These are phyloP conservation scores for Cosmia pyralina DNA, from an alignment of 2,888 invertebrate species.

Conservation along the genomic window DNA sequence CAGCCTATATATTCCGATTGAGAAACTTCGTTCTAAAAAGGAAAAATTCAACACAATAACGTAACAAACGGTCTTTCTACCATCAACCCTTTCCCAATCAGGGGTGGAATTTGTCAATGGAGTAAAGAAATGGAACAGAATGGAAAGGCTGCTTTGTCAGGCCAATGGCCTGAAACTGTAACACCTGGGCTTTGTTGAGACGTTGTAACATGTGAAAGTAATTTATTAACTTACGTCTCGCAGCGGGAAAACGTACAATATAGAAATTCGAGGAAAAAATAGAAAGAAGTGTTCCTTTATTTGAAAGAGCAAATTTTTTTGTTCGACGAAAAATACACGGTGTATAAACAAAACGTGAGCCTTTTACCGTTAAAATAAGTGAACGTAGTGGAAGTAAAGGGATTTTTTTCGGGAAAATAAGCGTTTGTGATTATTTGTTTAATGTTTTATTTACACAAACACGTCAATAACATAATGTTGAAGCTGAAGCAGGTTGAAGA, in stretches of 20 bases:
- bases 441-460: conserved; percentile 32
- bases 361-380: conserved; percentile 45
- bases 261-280: conserved; percentile 63
- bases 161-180: conserved; percentile 74
- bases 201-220: conserved; percentile 73
- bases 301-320: conserved; percentile 53
- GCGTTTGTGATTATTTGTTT: conserved; percentile 35
- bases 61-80: conserved; percentile 56
- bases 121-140: conserved; percentile 44
- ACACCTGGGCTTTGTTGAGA: conserved; percentile 78
- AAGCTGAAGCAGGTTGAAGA: conserved; percentile 1
- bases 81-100: conserved; percentile 68
- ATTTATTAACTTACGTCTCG: conserved; percentile 76
- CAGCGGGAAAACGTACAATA: conserved; percentile 63
- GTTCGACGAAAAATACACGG: conserved; percentile 40
- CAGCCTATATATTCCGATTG: neutral
- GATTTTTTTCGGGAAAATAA: conserved; percentile 34
- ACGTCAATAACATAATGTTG: conserved; percentile 31
- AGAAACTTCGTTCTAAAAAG: conserved; percentile 25
- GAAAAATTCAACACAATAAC: conserved; percentile 65
- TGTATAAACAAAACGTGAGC: conserved; percentile 45
- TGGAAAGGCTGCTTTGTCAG: conserved; percentile 74
- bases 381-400: conserved; percentile 29
- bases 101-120: conserved; percentile 64
- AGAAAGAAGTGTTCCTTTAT: conserved; percentile 60